These are phyloP conservation scores for Leuctra nigra DNA, from an alignment of 2,888 invertebrate species.

Conservation along the genomic window DNA sequence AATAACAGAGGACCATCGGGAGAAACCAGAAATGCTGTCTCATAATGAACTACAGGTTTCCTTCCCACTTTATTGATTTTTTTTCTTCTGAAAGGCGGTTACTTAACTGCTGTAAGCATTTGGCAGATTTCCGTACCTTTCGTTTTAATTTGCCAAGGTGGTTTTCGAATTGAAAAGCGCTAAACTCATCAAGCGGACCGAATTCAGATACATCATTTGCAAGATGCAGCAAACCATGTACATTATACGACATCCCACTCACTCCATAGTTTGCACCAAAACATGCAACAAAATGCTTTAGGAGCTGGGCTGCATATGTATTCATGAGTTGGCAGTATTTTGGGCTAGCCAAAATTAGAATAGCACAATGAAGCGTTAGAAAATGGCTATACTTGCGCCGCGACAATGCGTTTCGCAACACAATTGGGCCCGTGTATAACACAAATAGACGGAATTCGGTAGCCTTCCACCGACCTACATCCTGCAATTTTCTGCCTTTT, in stretches of 20 bases:
- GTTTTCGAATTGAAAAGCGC: constrained; percentile 37
- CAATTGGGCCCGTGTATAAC: constrained; percentile 32
- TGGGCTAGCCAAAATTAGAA: constrained; percentile 28
- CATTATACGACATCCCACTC: constrained; percentile 36
- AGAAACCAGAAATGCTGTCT: too few relatives aligned
- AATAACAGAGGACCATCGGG: too few relatives aligned
- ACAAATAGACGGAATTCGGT: constrained; percentile 33
- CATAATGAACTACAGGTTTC: too few relatives aligned
- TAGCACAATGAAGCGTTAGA: constrained; percentile 29
- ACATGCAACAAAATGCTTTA: constrained; percentile 32
- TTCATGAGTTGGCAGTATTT: constrained; percentile 19
- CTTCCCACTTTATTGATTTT: too few relatives aligned
- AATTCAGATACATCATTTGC: constrained; percentile 34
- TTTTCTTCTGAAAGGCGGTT: too few relatives aligned
- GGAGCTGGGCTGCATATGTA: constrained; percentile 28
- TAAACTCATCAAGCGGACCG: constrained; percentile 35
- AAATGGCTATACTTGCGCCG: constrained; percentile 30
- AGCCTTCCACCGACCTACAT: neutral
- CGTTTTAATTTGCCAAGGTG: constrained; percentile 29
- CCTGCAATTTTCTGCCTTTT: neutral
- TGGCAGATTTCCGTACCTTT: too few relatives aligned
- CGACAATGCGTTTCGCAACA: constrained; percentile 29
- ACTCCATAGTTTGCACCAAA: constrained; percentile 34
- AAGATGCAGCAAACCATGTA: constrained; percentile 37
- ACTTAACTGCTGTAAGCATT: too few relatives aligned